Evolutionary conservation across 2,797 vertebrate species (phyloP).

Genomic region (Jordanella pulchra): DNA sequence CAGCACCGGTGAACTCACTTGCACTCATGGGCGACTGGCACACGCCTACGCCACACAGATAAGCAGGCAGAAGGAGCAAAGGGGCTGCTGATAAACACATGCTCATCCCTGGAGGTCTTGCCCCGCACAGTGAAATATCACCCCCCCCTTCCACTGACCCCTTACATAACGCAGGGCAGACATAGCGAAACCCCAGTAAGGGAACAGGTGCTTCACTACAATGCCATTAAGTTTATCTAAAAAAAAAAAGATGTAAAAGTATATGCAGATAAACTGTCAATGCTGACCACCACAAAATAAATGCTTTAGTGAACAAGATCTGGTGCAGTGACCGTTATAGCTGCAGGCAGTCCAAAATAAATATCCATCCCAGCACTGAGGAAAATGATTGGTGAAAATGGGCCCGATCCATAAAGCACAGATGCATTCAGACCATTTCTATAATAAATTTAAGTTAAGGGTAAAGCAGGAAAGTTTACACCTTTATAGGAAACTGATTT

Average conservation of each 20-base stretch:
- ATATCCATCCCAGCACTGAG: too few relatives aligned
- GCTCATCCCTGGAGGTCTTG: slow-evolving; percentile 11
- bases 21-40: slow-evolving; percentile 7
- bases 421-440: too few relatives aligned
- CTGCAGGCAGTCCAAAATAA: too few relatives aligned
- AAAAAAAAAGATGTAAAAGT: background rate
- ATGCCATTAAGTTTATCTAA: background rate
- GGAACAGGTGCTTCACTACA: slow-evolving; percentile 42
- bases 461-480: too few relatives aligned
- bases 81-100: slow-evolving; percentile 51
- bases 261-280: slow-evolving; percentile 6
- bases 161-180: slow-evolving; percentile 16
- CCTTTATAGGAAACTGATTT: too few relatives aligned
- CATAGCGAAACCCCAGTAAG: slow-evolving; percentile 21
- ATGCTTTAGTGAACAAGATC: background rate
- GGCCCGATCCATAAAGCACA: too few relatives aligned
- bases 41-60: slow-evolving; percentile 33
- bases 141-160: slow-evolving; percentile 22
- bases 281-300: slow-evolving; percentile 6
- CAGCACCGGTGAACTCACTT: slow-evolving; percentile 30
- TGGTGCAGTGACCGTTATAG: background rate
- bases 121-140: slow-evolving; percentile 30
- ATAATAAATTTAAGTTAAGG: too few relatives aligned
- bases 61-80: slow-evolving; percentile 31
- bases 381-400: too few relatives aligned